Base-by-base conservation (phyloP, 2,888 invertebrate species). In the Omphaloscelis lunosa region DNA sequence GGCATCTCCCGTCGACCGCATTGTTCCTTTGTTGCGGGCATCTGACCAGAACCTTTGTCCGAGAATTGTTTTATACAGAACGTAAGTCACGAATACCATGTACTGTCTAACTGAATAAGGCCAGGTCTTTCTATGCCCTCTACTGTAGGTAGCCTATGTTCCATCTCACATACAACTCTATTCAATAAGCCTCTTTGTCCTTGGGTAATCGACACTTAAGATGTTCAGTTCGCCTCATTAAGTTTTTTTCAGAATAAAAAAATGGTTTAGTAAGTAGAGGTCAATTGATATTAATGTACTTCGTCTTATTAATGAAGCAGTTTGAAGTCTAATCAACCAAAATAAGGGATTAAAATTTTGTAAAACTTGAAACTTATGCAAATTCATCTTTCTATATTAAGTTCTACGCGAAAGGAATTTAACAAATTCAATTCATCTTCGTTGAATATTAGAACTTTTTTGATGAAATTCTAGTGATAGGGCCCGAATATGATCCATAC, bases 41-140 rank as follows among this genome's bases (percentile, higher is more conserved):
- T 94, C 95, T 96, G 96, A 94, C 94, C 94, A 93, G 93, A 93
- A 94, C 95, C 95, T 96, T 96, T 96, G 96, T 96, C 95, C 94
- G 93, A 94, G 95, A 94, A 96, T 96, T 96, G 96, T 96, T 96
- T 96, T 95, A 95, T 95, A 95, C 95, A 90, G 95, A 95, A 96
- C 96, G 95, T 96, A 95, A 96, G 96, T 96, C 96, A 96, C 96
- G 96, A 96, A 96, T 95, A 92, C 92, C 94, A 90, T 96, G 96
- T 96, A 95, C 93, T 89, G 92, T 93, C 94, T 94, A 94, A 94
- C 94, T 95, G 95, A 95, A 95, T 95, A 94, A 93, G 94, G 93
- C 92, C 90, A 89, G 91, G 91, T 90, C 89, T 89, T 90, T 91
- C 91, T 92, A 86, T 90, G 88, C 86, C 92, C 90, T 91, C 92